These are phyloP conservation scores for Sebastes diploproa DNA, from an alignment of 2,797 vertebrate genomes.

Conservation along the genomic window DNA sequence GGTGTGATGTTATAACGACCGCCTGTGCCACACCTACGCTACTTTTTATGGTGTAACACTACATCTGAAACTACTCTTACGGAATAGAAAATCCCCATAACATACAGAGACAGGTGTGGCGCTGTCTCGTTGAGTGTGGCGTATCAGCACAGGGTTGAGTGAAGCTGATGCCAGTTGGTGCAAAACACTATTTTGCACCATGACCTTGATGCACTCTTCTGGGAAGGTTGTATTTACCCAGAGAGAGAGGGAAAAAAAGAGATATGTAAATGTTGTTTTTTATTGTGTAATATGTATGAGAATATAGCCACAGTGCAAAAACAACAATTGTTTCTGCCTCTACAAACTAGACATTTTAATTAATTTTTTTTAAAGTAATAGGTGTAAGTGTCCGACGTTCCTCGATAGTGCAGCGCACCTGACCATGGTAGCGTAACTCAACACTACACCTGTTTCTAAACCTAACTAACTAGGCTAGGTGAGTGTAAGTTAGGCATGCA, in stretches of 20 bases:
- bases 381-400: too few relatives aligned
- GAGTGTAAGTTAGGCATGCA: too few relatives aligned
- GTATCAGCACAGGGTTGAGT: background rate
- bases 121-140: background rate
- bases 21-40: background rate
- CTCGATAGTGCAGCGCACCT: too few relatives aligned
- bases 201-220: background rate
- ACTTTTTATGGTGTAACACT: background rate
- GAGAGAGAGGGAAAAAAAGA: background rate
- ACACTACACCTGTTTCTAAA: too few relatives aligned
- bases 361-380: too few relatives aligned
- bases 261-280: background rate
- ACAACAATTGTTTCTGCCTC: too few relatives aligned
- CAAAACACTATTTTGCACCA: background rate
- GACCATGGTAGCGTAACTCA: too few relatives aligned
- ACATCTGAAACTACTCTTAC: background rate
- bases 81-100: background rate
- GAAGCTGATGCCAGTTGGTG: background rate
- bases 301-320: too few relatives aligned
- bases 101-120: background rate
- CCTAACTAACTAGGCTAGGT: too few relatives aligned
- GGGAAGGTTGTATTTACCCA: background rate
- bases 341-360: too few relatives aligned
- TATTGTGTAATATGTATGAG: too few relatives aligned
- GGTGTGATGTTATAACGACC: background rate